Evolutionary conservation across 2,888 invertebrate species (phyloP).

Genomic region (Ichneumon xanthorius): DNA sequence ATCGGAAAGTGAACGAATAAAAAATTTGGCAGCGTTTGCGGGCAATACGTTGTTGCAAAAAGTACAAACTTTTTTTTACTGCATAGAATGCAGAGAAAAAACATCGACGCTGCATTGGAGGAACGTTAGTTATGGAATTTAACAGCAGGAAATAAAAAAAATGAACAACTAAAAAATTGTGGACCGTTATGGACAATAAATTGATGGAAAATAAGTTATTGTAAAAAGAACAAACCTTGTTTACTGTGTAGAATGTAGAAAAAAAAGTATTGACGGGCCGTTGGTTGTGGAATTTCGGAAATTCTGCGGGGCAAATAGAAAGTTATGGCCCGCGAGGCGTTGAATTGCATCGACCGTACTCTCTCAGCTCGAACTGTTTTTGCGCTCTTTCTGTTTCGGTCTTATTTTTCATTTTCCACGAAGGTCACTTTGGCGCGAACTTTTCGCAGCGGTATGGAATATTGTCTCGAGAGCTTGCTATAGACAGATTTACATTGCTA

Average conservation of each 20-base stretch:
- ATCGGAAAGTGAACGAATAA: too few relatives aligned
- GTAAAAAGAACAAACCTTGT: too few relatives aligned
- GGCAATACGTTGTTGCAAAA: too few relatives aligned
- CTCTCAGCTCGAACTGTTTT: slow-evolving; percentile 33
- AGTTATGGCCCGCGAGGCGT: slow-evolving; percentile 47
- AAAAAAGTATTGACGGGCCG: not conserved
- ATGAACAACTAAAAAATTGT: too few relatives aligned
- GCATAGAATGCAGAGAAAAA: not conserved
- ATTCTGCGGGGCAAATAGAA: slow-evolving; percentile 35
- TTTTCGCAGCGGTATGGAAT: slow-evolving; percentile 38
- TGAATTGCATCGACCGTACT: slow-evolving; percentile 24
- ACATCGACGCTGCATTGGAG: not conserved
- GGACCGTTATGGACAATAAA: too few relatives aligned
- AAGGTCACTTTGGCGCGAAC: slow-evolving; percentile 59
- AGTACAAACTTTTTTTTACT: too few relatives aligned
- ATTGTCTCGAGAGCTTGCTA: not conserved
- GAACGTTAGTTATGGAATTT: too few relatives aligned
- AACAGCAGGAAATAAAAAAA: too few relatives aligned
- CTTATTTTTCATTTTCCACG: slow-evolving; percentile 55
- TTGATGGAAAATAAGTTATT: too few relatives aligned
- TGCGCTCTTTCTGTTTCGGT: slow-evolving; percentile 32
- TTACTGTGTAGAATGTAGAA: not conserved
- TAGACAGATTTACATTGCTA: not conserved
- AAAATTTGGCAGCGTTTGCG: too few relatives aligned
- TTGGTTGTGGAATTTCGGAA: slow-evolving; percentile 33